Base-by-base conservation (phyloP, 1,140 invertebrate genomes). In the Drosophila tristis region DNA sequence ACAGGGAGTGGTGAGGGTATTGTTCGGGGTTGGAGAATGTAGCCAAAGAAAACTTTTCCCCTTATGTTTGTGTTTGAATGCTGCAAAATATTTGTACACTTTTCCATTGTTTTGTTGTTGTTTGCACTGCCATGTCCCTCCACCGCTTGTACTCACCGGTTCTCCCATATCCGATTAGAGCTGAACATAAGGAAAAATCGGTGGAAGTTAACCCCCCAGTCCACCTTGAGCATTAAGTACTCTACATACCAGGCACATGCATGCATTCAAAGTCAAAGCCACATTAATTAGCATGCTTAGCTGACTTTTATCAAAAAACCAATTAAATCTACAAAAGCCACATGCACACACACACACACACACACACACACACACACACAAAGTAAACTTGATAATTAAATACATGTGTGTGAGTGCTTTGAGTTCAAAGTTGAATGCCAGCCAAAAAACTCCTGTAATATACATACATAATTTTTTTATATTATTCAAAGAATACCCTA, bases 251-350 rank as follows among this genome's bases (percentile, higher is more conserved):
- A 9, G 35, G 35, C 25, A 45, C 8, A 59, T 23, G 48, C 20
- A 82, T 61, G 75, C 82, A 86, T 86, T 77, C 66, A 76, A 77
- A 77, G 74, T 68, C 74, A 77, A 77, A 76, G 74, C 59, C 73
- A 68, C 84, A 82, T 77, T 89, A 89, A 89, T 89, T 89, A 89
- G 72, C 80, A 89, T 89, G 84, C 85, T 81, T 84, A 90, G 84
- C 73, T 90, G 65, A 89, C 76, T 87, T 89, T 89, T 89, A 90
- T 89, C 73, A 89, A 90, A 86, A 39, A 89, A 90, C 84, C 84
- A 89, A 89, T 89, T 89, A 89, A 89, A 68, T 74, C 65, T 62
- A 58, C 73, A 74, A 67, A 39, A 64, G 47, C 51, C 51, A 50
- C 44, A 71, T 2, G 59, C 54, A 61, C 20, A 53, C 56, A 43